Evolutionary conservation across 2,888 invertebrate genomes (phyloP), one percentile per base, ranked within the genome.

Genomic region (Cacoxenus indagator): DNA sequence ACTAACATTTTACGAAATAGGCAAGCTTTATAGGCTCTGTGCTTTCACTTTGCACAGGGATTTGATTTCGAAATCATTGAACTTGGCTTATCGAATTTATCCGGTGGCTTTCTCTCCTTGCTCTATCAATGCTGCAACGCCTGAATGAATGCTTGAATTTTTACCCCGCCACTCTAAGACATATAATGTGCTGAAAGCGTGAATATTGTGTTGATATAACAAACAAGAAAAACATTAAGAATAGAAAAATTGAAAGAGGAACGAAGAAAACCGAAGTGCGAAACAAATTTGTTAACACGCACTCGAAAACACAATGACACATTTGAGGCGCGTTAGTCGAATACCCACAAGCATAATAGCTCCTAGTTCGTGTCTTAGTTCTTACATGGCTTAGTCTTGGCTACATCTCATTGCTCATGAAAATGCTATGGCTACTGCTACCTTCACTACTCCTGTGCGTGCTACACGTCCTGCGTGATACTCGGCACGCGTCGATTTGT

Each of bases 291-390:
- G 64, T 64, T 64, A 48, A 48, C 48, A 64, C 51, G 29, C 43
- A 64, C 51, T 48, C 64, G 48, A 64, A 64, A 64, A 29, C 29
- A 29, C 48, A 64, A 64, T 31, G 46, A 64, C 48, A 64, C 64
- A 64, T 64, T 48, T 19, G 64, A 64, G 64, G 17, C 46, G 29
- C 48, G 19, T 31, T 37, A 26, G 59, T n/a, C 31, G 9, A 59
- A 27, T 9, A 31, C 59, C 27, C 59, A 31, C 37, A 59, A 31
- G 59, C 17, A 59, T 59, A 59, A 59, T 59, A 59, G 37, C 1
- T 8, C 37, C 8, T 37, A 37, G 37, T 37, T 37, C 37, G 37
- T 37, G 37, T 14, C 37, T 37, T 14, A 37, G 37, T 14, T 8
- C 14, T 14, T 8, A 37, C 37, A 11, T 37, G n/a, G n/a, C n/a